A percentile compares a stretch with the other conserved stretches of the same genome.
These are phyloP conservation scores for Philereme transversata DNA, from an alignment of 2,888 invertebrate genomes.

Conservation along the genomic window DNA sequence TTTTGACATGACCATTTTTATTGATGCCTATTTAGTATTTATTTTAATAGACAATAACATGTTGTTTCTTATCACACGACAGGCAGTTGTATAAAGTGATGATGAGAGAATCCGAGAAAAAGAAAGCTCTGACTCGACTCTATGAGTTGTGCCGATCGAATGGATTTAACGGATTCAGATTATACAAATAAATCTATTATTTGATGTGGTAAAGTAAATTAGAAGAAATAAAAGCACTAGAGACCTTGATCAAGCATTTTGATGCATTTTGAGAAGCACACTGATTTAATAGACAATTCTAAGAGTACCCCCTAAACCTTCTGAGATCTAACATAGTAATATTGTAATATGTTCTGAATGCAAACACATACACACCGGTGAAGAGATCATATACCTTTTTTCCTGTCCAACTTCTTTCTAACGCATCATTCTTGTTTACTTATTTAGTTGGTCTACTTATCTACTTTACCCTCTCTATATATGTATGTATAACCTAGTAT, in stretches of 20 bases:
- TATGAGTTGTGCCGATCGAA: slow-evolving; percentile 71
- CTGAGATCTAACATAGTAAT: slow-evolving; percentile 26
- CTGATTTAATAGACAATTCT: slow-evolving; percentile 23
- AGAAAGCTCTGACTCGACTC: slow-evolving; percentile 70
- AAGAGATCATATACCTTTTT: slow-evolving; percentile 32
- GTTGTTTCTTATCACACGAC: slow-evolving; percentile 62
- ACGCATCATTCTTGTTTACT: slow-evolving; percentile 38
- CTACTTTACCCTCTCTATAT: slow-evolving; percentile 38
- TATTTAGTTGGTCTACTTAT: slow-evolving; percentile 35
- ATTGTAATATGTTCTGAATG: slow-evolving; percentile 75
- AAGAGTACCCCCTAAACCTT: slow-evolving; percentile 20
- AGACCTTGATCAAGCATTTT: slow-evolving; percentile 51
- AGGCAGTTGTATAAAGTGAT: slow-evolving; percentile 76
- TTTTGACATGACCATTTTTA: not conserved
- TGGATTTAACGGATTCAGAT: slow-evolving; percentile 68
- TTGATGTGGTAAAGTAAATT: slow-evolving; percentile 69
- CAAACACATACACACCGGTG: slow-evolving; percentile 53
- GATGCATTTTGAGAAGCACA: slow-evolving; percentile 59
- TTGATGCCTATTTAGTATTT: slow-evolving; percentile 22
- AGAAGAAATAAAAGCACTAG: slow-evolving; percentile 48
- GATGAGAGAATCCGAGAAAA: slow-evolving; percentile 77
- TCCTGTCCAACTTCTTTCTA: slow-evolving; percentile 39
- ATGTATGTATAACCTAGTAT: slow-evolving; percentile 37
- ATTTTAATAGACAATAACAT: slow-evolving; percentile 56
- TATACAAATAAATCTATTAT: slow-evolving; percentile 61